Base-by-base conservation (phyloP, 2,113 vertebrate species). In the Todiramphus saurophagus region DNA sequence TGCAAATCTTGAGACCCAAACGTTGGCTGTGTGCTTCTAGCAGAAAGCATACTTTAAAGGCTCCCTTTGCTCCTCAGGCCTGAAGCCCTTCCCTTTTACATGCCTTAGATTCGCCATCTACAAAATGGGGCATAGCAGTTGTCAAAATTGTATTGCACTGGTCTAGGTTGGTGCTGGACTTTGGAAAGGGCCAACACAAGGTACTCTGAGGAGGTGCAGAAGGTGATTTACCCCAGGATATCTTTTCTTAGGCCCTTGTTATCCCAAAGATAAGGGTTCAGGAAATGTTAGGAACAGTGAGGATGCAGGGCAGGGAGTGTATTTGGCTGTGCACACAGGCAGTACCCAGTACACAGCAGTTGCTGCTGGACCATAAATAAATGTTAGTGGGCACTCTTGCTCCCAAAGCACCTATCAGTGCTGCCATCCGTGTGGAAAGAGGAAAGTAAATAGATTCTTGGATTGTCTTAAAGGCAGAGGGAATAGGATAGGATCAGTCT, bases 321-420 rank as follows among this genome's bases (percentile, higher is more conserved):
- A 21, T 74, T 76, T 91, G 0, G 7, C 75, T 53, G 72, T 12
- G 77, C 74, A 9, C 31, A 4, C 60, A 43, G 59, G 75, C 91
- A 50, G 21, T 4, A 1, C 79, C 83, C 5, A 0, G 53, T 56
- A 25, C 14, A 2, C 74, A 51, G 87, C 92, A 90, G 80, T 80
- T 24, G 9, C 72, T 68, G 66, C 91, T 94, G 68, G 89, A 63
- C 91, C 78, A 72, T 93, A 95, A 95, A 95, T 94, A 94, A 94
- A 91, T 84, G 62, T 96, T 96, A 96, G 96, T 91, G 95, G 94
- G 92, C 83, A 92, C 70, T 93, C 83, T 89, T 80, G 90, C 86
- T 96, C 86, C 89, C 95, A 81, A 93, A 97, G 96, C 80, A 92
- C 95, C 90, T 94, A 95, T 94, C 94, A 62, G 77, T 89, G 83